Percentiles rank a stretch among this genome's conserved stretches.
These are phyloP conservation scores for Dicrurus megarhynchus DNA, from an alignment of 2,113 vertebrate species.

Conservation along the genomic window DNA sequence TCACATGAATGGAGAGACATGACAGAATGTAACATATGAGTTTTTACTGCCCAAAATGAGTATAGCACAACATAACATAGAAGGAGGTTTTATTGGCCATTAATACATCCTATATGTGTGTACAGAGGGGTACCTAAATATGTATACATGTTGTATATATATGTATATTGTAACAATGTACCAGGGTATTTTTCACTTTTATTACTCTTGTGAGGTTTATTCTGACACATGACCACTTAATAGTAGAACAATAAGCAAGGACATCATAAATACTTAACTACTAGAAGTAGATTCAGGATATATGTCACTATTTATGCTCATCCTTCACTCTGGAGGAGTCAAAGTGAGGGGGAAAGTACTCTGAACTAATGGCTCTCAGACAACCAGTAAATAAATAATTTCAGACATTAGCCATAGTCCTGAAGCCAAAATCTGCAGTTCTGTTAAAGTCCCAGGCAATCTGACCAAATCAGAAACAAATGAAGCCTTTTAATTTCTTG, in stretches of 20 bases:
- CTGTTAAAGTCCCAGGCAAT: not conserved
- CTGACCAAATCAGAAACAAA: not conserved
- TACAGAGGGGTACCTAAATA: not conserved
- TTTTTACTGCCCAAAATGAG: not conserved
- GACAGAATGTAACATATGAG: not conserved
- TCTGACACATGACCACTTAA: not conserved
- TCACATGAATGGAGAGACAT: not conserved
- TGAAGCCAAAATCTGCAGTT: not conserved
- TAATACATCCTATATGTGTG: not conserved
- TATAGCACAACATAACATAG: not conserved
- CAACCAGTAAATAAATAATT: not conserved
- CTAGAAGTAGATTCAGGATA: not conserved
- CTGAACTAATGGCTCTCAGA: not conserved
- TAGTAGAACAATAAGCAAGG: not conserved
- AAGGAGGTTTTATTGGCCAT: not conserved
- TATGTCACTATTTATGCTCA: not conserved
- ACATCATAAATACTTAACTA: not conserved
- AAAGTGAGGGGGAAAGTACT: not conserved
- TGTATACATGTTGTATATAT: accelerated
- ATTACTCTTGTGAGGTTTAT: not conserved
- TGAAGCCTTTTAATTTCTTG: not conserved
- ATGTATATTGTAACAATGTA: not conserved
- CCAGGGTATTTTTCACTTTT: not conserved
- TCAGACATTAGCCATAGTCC: not conserved
- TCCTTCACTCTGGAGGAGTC: not conserved